Evolutionary conservation across 2,113 vertebrate genomes (phyloP).

Genomic region (Rallus limicola): DNA sequence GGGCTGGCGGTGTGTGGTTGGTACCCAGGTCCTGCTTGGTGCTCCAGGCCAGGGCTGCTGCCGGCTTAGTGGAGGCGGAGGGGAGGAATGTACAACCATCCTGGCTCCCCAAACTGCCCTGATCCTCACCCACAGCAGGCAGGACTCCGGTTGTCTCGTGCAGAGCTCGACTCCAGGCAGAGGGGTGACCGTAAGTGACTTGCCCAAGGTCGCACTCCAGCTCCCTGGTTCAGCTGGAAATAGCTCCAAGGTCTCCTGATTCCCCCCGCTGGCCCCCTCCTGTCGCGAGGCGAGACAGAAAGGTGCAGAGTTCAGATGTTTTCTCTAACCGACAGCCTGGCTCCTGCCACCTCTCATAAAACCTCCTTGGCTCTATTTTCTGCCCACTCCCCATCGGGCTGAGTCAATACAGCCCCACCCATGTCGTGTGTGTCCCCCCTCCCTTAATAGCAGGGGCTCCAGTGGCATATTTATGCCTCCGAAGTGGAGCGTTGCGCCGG

Average conservation of each 20-base stretch:
- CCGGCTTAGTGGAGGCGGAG: neutral
- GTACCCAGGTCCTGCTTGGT: neutral
- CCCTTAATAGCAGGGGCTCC: neutral
- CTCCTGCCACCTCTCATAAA: slow-evolving; percentile 9
- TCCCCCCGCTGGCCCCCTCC: neutral
- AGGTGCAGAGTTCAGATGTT: slow-evolving; percentile 33
- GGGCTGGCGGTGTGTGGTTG: neutral
- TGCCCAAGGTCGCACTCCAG: neutral
- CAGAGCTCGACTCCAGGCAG: neutral
- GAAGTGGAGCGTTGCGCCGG: neutral
- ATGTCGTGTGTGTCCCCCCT: too few relatives aligned
- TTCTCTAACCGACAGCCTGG: neutral
- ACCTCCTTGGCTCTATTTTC: neutral
- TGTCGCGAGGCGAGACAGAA: neutral
- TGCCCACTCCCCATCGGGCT: neutral
- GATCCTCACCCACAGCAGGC: neutral
- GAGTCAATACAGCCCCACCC: neutral
- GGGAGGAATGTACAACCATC: neutral
- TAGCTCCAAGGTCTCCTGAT: slow-evolving; percentile 31
- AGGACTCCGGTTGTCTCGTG: neutral
- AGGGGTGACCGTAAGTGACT: slow-evolving; percentile 6
- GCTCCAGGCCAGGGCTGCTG: neutral
- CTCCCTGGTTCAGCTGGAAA: slow-evolving; percentile 26
- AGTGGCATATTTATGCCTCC: neutral
- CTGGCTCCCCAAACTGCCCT: neutral